A percentile compares a stretch with the other conserved stretches of the same genome.
Conservation (phyloP, 2,888 invertebrate species). For the Drosophila fulvimacula region DNA sequence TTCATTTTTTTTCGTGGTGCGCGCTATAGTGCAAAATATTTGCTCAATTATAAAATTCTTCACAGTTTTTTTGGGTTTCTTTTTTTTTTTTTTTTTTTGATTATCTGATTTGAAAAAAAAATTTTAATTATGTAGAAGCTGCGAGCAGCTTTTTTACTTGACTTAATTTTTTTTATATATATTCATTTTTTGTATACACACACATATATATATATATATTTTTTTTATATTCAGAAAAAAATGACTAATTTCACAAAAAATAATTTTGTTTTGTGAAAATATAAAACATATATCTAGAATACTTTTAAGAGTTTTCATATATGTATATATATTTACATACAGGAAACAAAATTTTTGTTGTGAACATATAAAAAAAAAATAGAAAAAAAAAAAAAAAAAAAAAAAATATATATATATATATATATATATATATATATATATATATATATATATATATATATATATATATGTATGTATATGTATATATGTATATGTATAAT, state of each 20-base stretch:
- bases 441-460: not conserved
- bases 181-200: too few species aligned
- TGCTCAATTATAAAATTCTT: constrained; percentile 71
- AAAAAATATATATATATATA: not conserved
- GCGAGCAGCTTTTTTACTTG: constrained; percentile 2
- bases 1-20: constrained; percentile 54
- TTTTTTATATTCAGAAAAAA: too few species aligned
- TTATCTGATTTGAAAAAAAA: constrained; percentile 12
- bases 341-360: too few species aligned
- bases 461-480: not conserved
- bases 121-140: constrained; percentile 9
- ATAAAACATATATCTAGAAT: too few species aligned
- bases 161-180: not conserved
- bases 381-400: too few species aligned
- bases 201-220: not conserved
- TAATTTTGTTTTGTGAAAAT: too few species aligned
- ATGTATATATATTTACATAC: too few species aligned
- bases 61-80: constrained; percentile 51
- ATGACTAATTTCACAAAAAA: too few species aligned
- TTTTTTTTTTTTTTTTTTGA: constrained; percentile 10
- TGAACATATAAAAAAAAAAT: too few species aligned
- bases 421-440: not conserved
- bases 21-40: constrained; percentile 75
- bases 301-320: too few species aligned
- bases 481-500: not conserved